A percentile compares a stretch with the other conserved stretches of the same genome.
Evolutionary conservation across 1,140 invertebrate species (phyloP).

Genomic region (Heliconius eleuchia): DNA sequence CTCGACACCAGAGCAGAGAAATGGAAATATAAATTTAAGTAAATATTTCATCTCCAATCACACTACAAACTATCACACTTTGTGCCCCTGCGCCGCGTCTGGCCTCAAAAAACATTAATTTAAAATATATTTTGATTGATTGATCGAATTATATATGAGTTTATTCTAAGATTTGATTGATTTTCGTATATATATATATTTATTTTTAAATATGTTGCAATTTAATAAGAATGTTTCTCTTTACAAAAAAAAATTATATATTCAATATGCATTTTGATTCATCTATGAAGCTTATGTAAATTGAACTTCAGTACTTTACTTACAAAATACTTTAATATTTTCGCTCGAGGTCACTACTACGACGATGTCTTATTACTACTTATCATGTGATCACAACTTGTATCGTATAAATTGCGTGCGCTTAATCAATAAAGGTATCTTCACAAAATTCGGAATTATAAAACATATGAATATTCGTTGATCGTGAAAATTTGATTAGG

Average conservation of each 20-base stretch:
- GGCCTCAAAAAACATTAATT: too few species aligned
- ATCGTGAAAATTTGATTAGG: conserved; percentile 72
- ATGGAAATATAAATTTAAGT: too few species aligned
- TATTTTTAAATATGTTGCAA: too few species aligned
- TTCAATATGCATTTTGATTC: neutral
- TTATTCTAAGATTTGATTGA: too few species aligned
- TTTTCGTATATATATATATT: too few species aligned
- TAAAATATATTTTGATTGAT: too few species aligned
- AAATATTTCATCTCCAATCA: too few species aligned
- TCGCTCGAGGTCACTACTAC: conserved; percentile 36
- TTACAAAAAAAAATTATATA: neutral
- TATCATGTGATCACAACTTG: conserved; percentile 50
- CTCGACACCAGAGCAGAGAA: too few species aligned
- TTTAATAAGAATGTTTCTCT: neutral
- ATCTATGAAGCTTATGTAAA: neutral
- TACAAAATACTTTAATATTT: conserved; percentile 40
- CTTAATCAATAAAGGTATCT: conserved; percentile 35
- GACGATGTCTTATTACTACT: conserved; percentile 34
- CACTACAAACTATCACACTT: too few species aligned
- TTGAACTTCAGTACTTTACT: conserved; percentile 28
- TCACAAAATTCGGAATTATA: conserved; percentile 53
- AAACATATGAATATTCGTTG: conserved; percentile 80
- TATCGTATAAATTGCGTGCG: conserved; percentile 57
- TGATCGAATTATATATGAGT: too few species aligned
- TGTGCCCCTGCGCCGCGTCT: too few species aligned